These are phyloP conservation scores for Proales similis DNA, from an alignment of 1,140 invertebrate species.

Conservation along the genomic window DNA sequence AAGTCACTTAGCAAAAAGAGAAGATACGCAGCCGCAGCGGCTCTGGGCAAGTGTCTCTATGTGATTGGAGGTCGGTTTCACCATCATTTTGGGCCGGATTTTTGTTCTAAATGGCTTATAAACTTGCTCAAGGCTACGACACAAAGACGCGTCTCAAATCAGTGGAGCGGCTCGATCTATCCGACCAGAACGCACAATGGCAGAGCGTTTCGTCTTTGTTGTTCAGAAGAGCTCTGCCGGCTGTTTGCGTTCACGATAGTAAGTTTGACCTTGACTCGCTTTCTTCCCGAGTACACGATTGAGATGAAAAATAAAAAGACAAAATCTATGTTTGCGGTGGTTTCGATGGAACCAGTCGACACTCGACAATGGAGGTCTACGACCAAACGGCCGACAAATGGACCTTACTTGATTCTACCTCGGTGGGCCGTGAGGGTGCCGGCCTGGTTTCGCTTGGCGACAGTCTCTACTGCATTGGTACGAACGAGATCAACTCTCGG, in stretches of 20 bases:
- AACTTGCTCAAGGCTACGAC: conserved; percentile 20
- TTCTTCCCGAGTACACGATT: neutral
- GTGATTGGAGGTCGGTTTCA: conserved; percentile 46
- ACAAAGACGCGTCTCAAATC: conserved; percentile 24
- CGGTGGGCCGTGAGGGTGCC: conserved; percentile 46
- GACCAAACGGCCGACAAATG: conserved; percentile 46
- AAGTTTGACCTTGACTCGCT: neutral
- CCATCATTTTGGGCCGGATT: neutral
- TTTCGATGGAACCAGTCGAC: conserved; percentile 49
- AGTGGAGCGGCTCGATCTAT: conserved; percentile 31
- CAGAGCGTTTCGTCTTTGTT: conserved; percentile 28
- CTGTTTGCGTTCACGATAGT: conserved; percentile 31
- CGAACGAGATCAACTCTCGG: conserved; percentile 10
- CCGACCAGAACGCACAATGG: conserved; percentile 32
- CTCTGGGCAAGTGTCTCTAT: conserved; percentile 57
- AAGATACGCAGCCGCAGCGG: conserved; percentile 48
- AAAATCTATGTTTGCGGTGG: conserved; percentile 51
- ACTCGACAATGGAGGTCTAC: conserved; percentile 48
- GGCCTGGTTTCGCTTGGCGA: conserved; percentile 48
- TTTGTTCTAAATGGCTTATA: neutral
- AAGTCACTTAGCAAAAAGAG: conserved; percentile 45
- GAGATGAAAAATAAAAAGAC: conserved; percentile 39
- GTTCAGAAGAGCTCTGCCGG: conserved; percentile 39
- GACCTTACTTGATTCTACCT: conserved; percentile 46
- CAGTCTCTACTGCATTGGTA: conserved; percentile 49